phyloP scores from a whole-genome alignment of 2,888 invertebrate species.

The Hermaeophaga mercurialis region DNA sequence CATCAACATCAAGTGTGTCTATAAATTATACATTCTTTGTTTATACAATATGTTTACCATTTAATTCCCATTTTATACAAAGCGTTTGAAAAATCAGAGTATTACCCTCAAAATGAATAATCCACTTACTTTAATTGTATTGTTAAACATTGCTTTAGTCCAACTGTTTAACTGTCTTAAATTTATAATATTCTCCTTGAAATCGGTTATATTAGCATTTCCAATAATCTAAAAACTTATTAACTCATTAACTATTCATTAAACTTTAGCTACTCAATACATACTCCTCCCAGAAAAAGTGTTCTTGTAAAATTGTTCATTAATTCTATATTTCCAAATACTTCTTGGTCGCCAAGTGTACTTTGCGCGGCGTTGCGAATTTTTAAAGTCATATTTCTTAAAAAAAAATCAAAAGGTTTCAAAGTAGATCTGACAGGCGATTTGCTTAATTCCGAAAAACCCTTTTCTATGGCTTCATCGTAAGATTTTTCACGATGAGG shows the following conservation, averaged over 20 bases:
- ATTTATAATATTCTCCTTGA: constrained; percentile 25
- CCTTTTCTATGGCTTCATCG: constrained; percentile 42
- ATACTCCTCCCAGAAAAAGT: constrained; percentile 46
- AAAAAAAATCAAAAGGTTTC: constrained; percentile 43
- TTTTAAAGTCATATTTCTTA: constrained; percentile 42
- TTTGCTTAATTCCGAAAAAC: constrained; percentile 30
- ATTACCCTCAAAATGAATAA: no score
- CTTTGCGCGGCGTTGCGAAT: constrained; percentile 39
- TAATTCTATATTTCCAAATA: constrained; percentile 43
- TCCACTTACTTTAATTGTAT: constrained; percentile 37
- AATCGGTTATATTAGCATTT: constrained; percentile 10
- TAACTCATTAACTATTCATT: no score
- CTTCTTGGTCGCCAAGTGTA: constrained; percentile 36
- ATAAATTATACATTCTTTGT: no score
- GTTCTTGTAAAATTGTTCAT: constrained; percentile 46
- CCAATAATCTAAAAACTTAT: constrained; percentile 28
- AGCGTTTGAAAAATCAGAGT: no score
- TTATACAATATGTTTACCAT: no score
- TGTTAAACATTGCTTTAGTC: constrained; percentile 42
- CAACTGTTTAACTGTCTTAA: constrained; percentile 41
- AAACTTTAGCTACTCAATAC: no score
- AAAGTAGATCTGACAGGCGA: neutral
- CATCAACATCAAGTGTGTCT: no score
- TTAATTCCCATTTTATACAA: no score
- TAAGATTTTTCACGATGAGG: constrained; percentile 32